These are phyloP conservation scores for Propithecus perrieri DNA, from an alignment of 2,797 vertebrate species.

Conservation along the genomic window DNA sequence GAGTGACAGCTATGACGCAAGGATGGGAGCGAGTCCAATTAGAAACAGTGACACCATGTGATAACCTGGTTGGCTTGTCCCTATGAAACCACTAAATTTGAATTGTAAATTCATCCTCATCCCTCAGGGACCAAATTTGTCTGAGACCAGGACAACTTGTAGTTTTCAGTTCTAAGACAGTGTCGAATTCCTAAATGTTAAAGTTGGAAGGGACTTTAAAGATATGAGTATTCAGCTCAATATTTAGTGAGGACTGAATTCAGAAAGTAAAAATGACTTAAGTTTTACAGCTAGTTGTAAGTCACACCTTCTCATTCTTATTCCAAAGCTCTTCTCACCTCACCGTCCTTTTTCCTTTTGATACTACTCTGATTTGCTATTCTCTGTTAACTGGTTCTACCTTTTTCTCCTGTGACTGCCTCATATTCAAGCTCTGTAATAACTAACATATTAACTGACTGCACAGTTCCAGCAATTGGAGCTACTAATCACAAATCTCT, in stretches of 20 bases:
- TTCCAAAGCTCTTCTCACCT: not conserved
- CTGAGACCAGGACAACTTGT: not conserved
- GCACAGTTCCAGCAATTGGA: not conserved
- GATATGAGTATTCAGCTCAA: not conserved
- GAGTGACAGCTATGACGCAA: not conserved
- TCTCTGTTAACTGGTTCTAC: not conserved
- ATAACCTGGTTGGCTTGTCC: not conserved
- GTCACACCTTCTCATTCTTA: not conserved
- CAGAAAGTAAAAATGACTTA: not conserved
- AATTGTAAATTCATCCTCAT: not conserved
- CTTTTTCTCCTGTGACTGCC: not conserved
- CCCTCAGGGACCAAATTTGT: not conserved
- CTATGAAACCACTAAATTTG: not conserved
- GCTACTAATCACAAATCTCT: not conserved
- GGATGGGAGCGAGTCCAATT: not conserved
- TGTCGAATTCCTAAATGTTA: not conserved
- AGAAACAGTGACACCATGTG: not conserved
- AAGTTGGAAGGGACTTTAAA: not conserved
- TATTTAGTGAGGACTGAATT: not conserved
- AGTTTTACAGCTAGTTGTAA: not conserved
- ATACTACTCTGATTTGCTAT: not conserved
- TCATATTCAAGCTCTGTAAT: not conserved
- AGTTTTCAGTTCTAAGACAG: conserved; percentile 5
- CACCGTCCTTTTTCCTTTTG: not conserved
- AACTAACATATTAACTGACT: not conserved